Percentiles rank a stretch among this genome's conserved stretches.
Conservation (phyloP, 1,140 invertebrate species). For the Drosophila lacteicornis region DNA sequence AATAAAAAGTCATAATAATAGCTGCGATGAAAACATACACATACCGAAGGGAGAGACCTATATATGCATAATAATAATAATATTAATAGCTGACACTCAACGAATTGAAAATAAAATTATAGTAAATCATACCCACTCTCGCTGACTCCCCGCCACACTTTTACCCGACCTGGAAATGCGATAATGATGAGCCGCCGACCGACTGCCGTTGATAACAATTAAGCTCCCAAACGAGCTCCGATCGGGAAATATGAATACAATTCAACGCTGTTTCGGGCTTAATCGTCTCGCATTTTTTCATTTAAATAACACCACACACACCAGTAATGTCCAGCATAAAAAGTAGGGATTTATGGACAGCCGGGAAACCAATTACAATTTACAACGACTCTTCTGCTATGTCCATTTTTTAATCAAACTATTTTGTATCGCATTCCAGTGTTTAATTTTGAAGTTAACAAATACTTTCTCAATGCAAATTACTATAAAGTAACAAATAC, state of each 20-base stretch:
- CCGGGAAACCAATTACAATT: conserved; percentile 22
- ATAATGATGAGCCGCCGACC: conserved; percentile 66
- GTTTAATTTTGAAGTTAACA: background rate
- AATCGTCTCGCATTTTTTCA: conserved; percentile 37
- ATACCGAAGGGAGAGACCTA: conserved; percentile 6
- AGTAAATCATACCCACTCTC: conserved; percentile 63
- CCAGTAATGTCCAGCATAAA: conserved; percentile 5
- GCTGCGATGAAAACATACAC: conserved; percentile 58
- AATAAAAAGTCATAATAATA: conserved; percentile 68
- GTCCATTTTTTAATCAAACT: background rate
- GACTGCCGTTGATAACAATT: conserved; percentile 65
- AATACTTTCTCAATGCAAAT: background rate
- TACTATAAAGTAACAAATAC: background rate
- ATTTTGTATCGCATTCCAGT: background rate
- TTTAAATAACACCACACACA: conserved; percentile 17
- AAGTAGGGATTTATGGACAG: conserved; percentile 38
- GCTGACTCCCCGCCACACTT: no score
- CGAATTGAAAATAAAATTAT: conserved; percentile 77
- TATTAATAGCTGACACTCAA: conserved; percentile 80
- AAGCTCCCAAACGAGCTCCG: conserved; percentile 53
- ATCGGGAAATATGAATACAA: conserved; percentile 45
- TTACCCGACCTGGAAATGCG: conserved; percentile 19
- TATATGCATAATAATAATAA: conserved; percentile 68
- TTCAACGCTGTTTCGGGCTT: conserved; percentile 21
- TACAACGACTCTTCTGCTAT: conserved; percentile 8